These are phyloP conservation scores for Platypus cylindrus DNA, from an alignment of 2,888 invertebrate genomes.

Conservation along the genomic window DNA sequence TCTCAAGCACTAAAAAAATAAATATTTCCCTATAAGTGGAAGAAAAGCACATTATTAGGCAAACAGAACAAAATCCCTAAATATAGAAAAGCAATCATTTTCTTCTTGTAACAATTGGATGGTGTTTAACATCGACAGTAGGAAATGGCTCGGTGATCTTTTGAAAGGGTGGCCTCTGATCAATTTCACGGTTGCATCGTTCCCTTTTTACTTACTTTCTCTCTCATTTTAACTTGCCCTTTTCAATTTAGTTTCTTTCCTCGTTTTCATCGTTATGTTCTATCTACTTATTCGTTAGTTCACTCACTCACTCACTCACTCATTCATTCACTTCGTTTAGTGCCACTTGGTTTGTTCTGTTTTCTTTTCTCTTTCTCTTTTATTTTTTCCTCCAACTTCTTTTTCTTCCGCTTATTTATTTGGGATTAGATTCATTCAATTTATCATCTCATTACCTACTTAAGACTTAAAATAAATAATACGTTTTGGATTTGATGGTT, in stretches of 20 bases:
- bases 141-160: constrained; percentile 28
- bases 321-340: constrained; percentile 35
- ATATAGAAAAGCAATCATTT: no score
- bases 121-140: constrained; percentile 32
- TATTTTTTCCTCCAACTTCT: no score
- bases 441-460: constrained; percentile 36
- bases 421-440: constrained; percentile 36
- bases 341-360: constrained; percentile 34
- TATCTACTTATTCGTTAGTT: no score
- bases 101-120: constrained; percentile 27
- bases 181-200: constrained; percentile 38
- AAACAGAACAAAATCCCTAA: no score
- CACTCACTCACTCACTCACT: constrained; percentile 29
- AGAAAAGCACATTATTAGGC: no score
- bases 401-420: constrained; percentile 38
- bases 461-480: constrained; percentile 18
- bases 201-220: constrained; percentile 23
- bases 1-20: no score
- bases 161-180: constrained; percentile 28
- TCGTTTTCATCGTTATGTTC: no score
- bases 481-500: constrained; percentile 11
- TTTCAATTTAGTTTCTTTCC: constrained; percentile 12
- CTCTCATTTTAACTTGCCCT: constrained; percentile 11
- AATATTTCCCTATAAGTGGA: no score
- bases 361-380: constrained; percentile 29